These are phyloP conservation scores for Rhabdornis inornatus DNA, from an alignment of 2,113 vertebrate species.

Conservation along the genomic window DNA sequence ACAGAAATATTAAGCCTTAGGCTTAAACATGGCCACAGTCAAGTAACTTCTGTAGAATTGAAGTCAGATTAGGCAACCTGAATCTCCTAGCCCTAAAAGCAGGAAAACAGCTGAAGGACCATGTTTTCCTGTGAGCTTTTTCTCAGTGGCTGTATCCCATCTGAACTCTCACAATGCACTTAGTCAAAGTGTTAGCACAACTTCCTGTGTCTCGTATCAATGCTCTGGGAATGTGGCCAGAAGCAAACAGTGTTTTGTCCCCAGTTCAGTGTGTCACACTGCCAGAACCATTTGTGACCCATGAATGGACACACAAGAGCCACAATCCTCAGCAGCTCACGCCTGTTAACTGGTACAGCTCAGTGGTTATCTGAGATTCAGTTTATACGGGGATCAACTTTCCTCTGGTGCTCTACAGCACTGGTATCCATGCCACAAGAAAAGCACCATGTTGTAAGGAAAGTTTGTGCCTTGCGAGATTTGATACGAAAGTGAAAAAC, in stretches of 20 bases:
- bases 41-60: not conserved
- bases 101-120: not conserved
- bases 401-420: not conserved
- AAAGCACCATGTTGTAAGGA: not conserved
- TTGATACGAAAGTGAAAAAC: not conserved
- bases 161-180: not conserved
- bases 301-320: accelerated
- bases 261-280: not conserved
- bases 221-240: accelerated
- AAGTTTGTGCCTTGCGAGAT: not conserved
- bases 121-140: not conserved
- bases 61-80: not conserved
- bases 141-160: not conserved
- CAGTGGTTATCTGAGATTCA: not conserved
- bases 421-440: not conserved
- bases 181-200: not conserved
- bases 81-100: not conserved
- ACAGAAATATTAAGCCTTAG: not conserved
- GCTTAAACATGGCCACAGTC: not conserved
- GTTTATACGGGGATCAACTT: accelerated
- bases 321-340: not conserved
- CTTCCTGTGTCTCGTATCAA: accelerated
- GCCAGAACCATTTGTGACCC: not conserved
- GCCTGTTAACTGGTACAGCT: accelerated
- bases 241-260: not conserved